Evolutionary conservation across 2,113 vertebrate species (phyloP).

Genomic region (Engraulis encrasicolus): DNA sequence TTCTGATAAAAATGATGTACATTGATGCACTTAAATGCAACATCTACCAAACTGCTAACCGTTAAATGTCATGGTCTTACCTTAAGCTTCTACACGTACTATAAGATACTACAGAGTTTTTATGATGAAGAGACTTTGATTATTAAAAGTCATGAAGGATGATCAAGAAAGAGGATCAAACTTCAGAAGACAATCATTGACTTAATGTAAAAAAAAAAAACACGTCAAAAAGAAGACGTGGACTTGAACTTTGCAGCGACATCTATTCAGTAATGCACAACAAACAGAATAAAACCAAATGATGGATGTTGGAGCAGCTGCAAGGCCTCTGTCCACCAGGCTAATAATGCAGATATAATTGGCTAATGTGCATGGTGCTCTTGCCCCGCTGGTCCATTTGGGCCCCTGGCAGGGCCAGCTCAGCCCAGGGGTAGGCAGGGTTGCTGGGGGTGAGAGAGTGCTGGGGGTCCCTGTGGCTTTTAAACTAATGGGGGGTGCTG

Average conservation of each 20-base stretch:
- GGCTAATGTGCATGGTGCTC: conserved; percentile 49
- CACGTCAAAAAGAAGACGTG: neutral
- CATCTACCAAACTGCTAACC: too few species aligned
- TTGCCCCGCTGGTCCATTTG: conserved; percentile 40
- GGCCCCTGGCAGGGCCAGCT: conserved; percentile 33
- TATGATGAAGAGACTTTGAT: too few species aligned
- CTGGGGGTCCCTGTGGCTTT: conserved; percentile 52
- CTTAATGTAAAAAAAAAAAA: too few species aligned
- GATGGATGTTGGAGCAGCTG: conserved; percentile 38
- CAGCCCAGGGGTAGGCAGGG: neutral
- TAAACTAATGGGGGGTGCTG: conserved; percentile 62
- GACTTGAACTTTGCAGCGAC: neutral
- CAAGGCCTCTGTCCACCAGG: conserved; percentile 37
- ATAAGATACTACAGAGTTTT: too few species aligned
- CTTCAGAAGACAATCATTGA: too few species aligned
- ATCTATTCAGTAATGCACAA: neutral
- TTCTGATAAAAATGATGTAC: too few species aligned
- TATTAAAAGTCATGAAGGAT: too few species aligned
- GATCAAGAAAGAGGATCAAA: too few species aligned
- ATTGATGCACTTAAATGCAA: too few species aligned
- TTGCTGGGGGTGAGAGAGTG: conserved; percentile 26
- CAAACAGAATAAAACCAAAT: conserved; percentile 22
- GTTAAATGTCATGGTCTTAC: too few species aligned
- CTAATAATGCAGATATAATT: conserved; percentile 40
- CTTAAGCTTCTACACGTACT: too few species aligned